A percentile compares a stretch with the other conserved stretches of the same genome.
Conservation (phyloP, 2,797 vertebrate species). For the Oophaga sylvatica region DNA sequence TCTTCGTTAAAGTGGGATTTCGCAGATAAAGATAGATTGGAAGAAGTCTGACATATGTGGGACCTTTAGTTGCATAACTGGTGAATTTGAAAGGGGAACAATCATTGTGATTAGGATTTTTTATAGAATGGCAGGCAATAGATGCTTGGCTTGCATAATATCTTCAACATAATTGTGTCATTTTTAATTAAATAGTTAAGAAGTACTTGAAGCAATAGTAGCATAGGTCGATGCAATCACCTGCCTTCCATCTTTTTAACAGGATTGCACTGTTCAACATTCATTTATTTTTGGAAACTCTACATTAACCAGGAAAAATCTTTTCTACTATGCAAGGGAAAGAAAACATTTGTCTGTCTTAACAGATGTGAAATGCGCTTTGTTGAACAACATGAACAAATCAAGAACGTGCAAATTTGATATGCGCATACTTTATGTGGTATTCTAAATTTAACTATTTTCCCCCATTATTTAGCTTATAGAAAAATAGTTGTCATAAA, state of each 20-base stretch:
- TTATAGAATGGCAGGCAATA: no score
- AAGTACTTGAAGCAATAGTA: neutral
- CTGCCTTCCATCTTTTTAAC: neutral
- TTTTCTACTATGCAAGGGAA: conserved; percentile 45
- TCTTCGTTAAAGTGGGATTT: no score
- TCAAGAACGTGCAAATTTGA: conserved; percentile 63
- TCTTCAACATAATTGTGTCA: neutral
- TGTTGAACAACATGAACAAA: conserved; percentile 63
- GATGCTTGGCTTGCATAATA: no score
- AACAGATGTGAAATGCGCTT: conserved; percentile 63
- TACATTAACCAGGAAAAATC: conserved; percentile 1
- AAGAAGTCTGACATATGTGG: no score
- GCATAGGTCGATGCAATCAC: neutral
- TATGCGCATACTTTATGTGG: conserved; percentile 59
- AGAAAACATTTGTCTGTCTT: conserved; percentile 60
- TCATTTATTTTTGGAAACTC: conserved; percentile 1
- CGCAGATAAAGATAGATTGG: no score
- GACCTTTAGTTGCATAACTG: no score
- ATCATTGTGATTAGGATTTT: no score
- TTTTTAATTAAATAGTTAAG: neutral
- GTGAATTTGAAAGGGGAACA: no score
- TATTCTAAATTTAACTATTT: conserved; percentile 67
- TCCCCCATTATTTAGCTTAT: conserved; percentile 61
- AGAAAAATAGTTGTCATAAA: conserved; percentile 63
- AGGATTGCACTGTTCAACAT: neutral